phyloP scores from a whole-genome alignment of 2,797 vertebrate genomes.

The Halcyon leucocephala region DNA sequence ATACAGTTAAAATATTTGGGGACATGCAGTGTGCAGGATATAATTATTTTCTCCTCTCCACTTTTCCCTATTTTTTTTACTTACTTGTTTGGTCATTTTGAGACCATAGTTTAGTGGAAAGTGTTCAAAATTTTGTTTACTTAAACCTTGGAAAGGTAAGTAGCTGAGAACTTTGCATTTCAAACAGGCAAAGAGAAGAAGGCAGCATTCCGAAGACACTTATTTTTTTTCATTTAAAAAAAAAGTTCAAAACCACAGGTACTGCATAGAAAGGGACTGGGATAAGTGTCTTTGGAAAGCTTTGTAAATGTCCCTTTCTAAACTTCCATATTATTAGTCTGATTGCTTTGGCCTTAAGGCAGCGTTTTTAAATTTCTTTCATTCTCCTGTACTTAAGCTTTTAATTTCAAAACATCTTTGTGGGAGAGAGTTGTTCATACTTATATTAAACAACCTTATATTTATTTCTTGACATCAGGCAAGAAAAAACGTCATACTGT shows the following conservation, averaged over 20 bases:
- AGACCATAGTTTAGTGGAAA: not conserved
- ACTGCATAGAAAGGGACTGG: not conserved
- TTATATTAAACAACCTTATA: not conserved
- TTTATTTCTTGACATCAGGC: conserved; percentile 37
- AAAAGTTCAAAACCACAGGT: not conserved
- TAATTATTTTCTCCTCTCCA: not conserved
- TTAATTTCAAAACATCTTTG: conserved; percentile 39
- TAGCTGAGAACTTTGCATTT: not conserved
- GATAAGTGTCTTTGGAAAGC: not conserved
- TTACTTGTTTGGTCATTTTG: not conserved
- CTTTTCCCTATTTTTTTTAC: not conserved
- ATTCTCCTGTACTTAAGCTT: conserved; percentile 20
- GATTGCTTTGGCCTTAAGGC: conserved; percentile 27
- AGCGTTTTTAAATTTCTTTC: conserved; percentile 49
- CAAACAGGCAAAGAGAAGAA: not conserved
- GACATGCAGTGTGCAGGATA: not conserved
- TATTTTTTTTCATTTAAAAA: not conserved
- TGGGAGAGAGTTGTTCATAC: not conserved
- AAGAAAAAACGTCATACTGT: not conserved
- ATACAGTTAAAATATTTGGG: not conserved
- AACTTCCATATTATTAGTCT: not conserved
- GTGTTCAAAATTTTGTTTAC: not conserved
- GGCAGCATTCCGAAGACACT: not conserved
- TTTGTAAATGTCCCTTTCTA: conserved; percentile 11
- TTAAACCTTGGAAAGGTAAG: not conserved